phyloP scores from a whole-genome alignment of 2,797 vertebrate species.

The Meda fulgida region DNA sequence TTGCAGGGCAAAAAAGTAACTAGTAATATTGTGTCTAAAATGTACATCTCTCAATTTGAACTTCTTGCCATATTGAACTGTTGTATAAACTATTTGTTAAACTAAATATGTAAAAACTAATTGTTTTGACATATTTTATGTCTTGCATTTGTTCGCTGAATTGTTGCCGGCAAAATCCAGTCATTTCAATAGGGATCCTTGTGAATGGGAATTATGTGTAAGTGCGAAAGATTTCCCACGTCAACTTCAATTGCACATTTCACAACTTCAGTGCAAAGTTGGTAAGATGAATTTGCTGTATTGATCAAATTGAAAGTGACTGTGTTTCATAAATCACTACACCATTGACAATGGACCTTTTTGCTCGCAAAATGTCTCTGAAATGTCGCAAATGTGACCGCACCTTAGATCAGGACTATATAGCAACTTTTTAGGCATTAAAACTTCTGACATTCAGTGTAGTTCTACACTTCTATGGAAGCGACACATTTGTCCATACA shows the following conservation, averaged over 20 bases:
- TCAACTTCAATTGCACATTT: no score
- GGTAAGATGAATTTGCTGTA: not conserved
- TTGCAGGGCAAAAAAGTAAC: not conserved
- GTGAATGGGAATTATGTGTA: not conserved
- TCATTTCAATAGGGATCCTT: no score
- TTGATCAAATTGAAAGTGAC: no score
- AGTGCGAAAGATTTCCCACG: not conserved
- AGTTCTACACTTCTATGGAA: not conserved
- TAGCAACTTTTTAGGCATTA: not conserved
- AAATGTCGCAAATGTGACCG: not conserved
- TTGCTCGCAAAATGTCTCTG: not conserved
- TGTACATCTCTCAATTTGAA: not conserved
- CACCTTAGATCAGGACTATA: not conserved
- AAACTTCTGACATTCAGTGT: not conserved
- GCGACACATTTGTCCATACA: not conserved
- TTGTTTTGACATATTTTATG: not conserved
- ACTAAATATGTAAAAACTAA: no score
- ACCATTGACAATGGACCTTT: not conserved
- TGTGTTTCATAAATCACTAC: not conserved
- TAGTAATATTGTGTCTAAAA: not conserved
- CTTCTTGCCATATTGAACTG: not conserved
- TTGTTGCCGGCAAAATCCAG: not conserved
- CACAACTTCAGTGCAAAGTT: not conserved
- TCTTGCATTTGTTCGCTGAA: no score
- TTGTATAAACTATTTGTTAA: not conserved